Evolutionary conservation across 2,888 invertebrate species (phyloP).

Genomic region (Teleogryllus oceanicus): DNA sequence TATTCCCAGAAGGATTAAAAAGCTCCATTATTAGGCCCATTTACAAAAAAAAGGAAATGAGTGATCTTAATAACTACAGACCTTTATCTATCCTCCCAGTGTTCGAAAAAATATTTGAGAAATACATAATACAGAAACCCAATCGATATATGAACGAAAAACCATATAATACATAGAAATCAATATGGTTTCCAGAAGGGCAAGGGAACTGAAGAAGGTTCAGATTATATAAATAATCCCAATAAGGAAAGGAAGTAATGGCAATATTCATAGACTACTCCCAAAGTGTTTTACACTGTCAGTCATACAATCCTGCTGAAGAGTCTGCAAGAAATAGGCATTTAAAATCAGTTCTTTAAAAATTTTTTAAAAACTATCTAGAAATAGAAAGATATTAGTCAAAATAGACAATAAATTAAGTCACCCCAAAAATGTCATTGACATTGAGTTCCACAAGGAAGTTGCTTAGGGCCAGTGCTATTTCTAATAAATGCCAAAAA

Average conservation of each 20-base stretch:
- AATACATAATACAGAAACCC: neutral
- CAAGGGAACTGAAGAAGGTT: constrained; percentile 3
- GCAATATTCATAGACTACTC: constrained; percentile 19
- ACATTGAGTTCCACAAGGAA: too few relatives aligned
- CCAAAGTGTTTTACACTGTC: too few relatives aligned
- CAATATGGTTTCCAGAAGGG: constrained; percentile 23
- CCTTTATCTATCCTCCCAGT: neutral
- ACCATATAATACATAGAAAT: too few relatives aligned
- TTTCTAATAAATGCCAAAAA: too few relatives aligned
- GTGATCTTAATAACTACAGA: constrained; percentile 18
- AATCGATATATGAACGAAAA: neutral
- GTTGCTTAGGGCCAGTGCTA: too few relatives aligned
- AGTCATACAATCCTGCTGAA: neutral
- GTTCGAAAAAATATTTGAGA: constrained; percentile 21
- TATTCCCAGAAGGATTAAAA: too few relatives aligned
- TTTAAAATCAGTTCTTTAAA: neutral
- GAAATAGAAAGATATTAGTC: too few relatives aligned
- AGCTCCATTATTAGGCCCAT: too few relatives aligned
- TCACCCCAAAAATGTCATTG: too few relatives aligned
- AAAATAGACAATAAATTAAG: too few relatives aligned
- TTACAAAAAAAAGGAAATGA: neutral
- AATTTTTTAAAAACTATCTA: neutral
- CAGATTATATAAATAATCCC: constrained; percentile 2
- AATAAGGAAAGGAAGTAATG: neutral
- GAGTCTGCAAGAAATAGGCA: too few relatives aligned